These are phyloP conservation scores for Cynaeus angustus DNA, from an alignment of 2,888 invertebrate species.

Conservation along the genomic window DNA sequence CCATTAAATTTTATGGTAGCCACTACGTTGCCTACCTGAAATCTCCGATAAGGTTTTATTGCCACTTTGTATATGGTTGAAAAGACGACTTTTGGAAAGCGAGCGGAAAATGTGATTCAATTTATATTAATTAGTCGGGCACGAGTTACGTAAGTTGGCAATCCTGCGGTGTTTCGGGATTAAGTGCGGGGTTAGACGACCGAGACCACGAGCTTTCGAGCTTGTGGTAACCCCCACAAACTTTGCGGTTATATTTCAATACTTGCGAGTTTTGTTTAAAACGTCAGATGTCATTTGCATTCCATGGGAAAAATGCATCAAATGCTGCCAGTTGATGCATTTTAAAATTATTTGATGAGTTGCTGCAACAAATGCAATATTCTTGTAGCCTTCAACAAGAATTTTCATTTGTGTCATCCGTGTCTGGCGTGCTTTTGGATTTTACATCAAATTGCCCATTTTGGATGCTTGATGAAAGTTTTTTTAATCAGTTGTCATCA, in stretches of 20 bases:
- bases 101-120: constrained; percentile 50
- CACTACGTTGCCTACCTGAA: constrained; percentile 30
- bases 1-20: constrained; percentile 56
- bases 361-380: constrained; percentile 45
- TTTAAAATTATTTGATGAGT: constrained; percentile 48
- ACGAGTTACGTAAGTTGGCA: constrained; percentile 57
- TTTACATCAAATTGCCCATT: constrained; percentile 14
- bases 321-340: constrained; percentile 52
- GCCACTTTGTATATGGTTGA: constrained; percentile 16
- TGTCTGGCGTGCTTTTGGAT: constrained; percentile 25
- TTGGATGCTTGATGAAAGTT: constrained; percentile 8
- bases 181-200: constrained; percentile 53
- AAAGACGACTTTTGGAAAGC: constrained; percentile 21
- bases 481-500: constrained; percentile 18
- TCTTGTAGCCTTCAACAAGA: constrained; percentile 39
- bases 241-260: constrained; percentile 12
- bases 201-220: constrained; percentile 46
- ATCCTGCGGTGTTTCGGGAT: constrained; percentile 60
- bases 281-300: constrained; percentile 21
- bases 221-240: constrained; percentile 39
- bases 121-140: constrained; percentile 57
- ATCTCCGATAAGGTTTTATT: constrained; percentile 32
- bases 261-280: neutral
- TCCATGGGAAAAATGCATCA: constrained; percentile 52
- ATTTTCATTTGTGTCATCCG: constrained; percentile 34